Evolutionary conservation across 2,113 vertebrate species (phyloP).

Genomic region (Phodopus roborovskii): DNA sequence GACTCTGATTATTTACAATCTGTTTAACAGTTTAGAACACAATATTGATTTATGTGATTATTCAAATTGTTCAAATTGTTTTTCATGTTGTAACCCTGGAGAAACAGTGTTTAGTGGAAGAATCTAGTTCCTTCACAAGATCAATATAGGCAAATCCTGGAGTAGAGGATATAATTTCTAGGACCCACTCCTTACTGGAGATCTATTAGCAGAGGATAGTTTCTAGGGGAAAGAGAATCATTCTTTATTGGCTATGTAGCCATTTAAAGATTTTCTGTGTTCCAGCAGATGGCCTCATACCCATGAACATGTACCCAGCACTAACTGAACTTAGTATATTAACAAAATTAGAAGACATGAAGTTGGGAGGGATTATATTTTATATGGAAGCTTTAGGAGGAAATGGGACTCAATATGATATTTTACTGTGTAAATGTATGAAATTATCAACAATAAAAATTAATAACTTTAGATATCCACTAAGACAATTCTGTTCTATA

Average conservation of each 20-base stretch:
- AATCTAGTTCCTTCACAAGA: neutral
- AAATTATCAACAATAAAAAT: neutral
- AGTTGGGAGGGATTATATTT: neutral
- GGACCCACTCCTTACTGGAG: neutral
- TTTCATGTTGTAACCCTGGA: constrained; percentile 12
- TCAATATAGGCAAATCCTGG: neutral
- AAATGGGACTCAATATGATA: neutral
- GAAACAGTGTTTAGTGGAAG: neutral
- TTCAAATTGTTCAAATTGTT: neutral
- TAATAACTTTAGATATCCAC: neutral
- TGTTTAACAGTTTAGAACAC: constrained; percentile 4
- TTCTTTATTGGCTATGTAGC: neutral
- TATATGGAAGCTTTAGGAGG: neutral
- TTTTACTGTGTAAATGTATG: neutral
- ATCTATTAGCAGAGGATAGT: neutral
- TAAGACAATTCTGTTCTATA: constrained; percentile 43
- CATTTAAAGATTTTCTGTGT: neutral
- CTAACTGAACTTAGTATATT: neutral
- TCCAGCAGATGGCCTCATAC: neutral
- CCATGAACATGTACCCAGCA: neutral
- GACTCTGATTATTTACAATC: neutral
- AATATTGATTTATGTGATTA: constrained; percentile 3
- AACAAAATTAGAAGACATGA: neutral
- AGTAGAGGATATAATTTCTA: neutral
- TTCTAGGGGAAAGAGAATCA: neutral